Evolutionary conservation across 2,113 vertebrate species (phyloP), one percentile per base, ranked within the genome.

Genomic region (Anarrhichthys ocellatus): DNA sequence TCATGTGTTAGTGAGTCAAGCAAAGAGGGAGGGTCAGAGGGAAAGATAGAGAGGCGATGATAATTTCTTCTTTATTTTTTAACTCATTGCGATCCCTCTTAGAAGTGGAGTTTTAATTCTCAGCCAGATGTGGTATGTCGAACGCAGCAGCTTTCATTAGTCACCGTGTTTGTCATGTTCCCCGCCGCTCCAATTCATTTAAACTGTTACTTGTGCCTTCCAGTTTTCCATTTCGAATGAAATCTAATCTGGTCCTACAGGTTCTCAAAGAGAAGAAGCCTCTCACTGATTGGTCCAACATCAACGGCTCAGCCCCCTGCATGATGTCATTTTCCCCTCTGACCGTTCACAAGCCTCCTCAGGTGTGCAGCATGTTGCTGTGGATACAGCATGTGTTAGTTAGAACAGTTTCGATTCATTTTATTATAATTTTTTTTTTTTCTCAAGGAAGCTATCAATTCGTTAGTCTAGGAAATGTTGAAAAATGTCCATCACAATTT

Each of bases 311-410:
- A n/a, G 67, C 91, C 83, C 93, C 95, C 58, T 94, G 93, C 87
- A 92, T 96, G 94, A 93, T 94, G 91, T 95, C 95, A 80, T 84
- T 92, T 5, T 92, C 93, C 3, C 94, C 92, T 20, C 46, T 94
- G 65, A 78, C 68, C 3, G 63, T 89, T 76, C 92, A 93, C 81
- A 95, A 87, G 81, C 61, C 91, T 80, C 78, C 83, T 52, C 92
- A 94, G 95, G 95, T 96, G 87, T 27, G 82, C 36, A 22, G 13
- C 46, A 4, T 14, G 71, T 86, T 1, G 6, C 50, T 52, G 42
- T 29, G 76, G 72, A 78, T 56, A 69, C 46, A 9, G 5, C 1
- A 1, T 66, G 20, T 81, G 40, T 74, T 66, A 44, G 29, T 29
- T 29, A 29, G 29, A 29, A 27, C 24, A 50, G 32, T 32, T 32